Percentiles rank a stretch among this genome's conserved stretches.
These are phyloP conservation scores for Drosophila tsacasi DNA, from an alignment of 1,140 invertebrate genomes.

Conservation along the genomic window DNA sequence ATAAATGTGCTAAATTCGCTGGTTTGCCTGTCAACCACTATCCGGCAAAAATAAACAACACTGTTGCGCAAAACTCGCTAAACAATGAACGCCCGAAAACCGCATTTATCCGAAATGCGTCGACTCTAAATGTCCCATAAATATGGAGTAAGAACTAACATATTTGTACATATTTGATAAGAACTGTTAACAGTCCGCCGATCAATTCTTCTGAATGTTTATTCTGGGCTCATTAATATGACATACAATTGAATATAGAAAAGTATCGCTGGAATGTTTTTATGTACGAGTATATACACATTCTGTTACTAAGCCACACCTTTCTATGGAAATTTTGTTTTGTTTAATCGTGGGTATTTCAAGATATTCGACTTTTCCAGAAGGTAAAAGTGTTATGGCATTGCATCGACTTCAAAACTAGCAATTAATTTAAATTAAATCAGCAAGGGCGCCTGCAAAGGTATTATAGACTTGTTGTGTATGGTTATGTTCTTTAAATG, in stretches of 20 bases:
- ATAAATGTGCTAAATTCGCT: constrained; percentile 37
- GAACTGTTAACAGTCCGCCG: constrained; percentile 1
- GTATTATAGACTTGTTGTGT: background rate
- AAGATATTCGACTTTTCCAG: background rate
- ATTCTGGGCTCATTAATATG: background rate
- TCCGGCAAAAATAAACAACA: constrained; percentile 36
- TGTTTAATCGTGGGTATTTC: background rate
- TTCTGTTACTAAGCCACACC: background rate
- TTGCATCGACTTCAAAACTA: background rate
- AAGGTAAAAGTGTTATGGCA: background rate
- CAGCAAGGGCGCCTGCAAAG: background rate
- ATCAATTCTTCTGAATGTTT: background rate
- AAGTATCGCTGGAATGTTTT: no score
- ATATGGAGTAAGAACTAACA: no score
- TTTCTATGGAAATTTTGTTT: background rate
- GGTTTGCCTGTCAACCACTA: constrained; percentile 32
- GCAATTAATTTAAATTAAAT: constrained; percentile 1
- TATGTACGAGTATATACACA: no score
- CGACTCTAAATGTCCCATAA: constrained; percentile 13
- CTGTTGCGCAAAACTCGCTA: constrained; percentile 49
- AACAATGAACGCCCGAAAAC: constrained; percentile 6
- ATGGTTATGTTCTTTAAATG: background rate
- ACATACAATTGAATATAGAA: background rate
- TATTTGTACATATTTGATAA: constrained; percentile 20
- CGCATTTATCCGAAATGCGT: background rate